A percentile compares a stretch with the other conserved stretches of the same genome.
Conservation (phyloP, 2,888 invertebrate genomes). For the Axea sp. region DNA sequence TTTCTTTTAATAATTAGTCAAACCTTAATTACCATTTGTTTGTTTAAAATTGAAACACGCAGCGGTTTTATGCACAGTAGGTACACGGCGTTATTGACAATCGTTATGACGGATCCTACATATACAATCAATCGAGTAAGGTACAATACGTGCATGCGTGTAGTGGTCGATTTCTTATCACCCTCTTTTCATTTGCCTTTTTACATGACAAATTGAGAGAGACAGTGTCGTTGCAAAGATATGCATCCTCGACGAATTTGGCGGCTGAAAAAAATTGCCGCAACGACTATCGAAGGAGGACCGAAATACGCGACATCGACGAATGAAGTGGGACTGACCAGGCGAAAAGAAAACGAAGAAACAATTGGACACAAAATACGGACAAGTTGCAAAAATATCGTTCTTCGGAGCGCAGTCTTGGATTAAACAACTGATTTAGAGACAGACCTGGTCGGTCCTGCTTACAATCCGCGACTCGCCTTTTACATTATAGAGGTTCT, state of each 20-base stretch:
- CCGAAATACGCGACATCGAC: constrained; percentile 4
- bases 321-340: not conserved
- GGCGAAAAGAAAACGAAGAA: constrained; percentile 1
- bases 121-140: constrained; percentile 71
- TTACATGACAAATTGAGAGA: constrained; percentile 14
- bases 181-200: constrained; percentile 16
- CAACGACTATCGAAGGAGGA: constrained; percentile 25
- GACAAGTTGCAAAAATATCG: constrained; percentile 45
- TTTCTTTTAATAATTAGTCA: constrained; percentile 25
- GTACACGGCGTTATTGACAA: constrained; percentile 74
- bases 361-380: constrained; percentile 21
- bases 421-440: constrained; percentile 7
- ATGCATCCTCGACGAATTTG: constrained; percentile 52
- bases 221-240: constrained; percentile 56
- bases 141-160: constrained; percentile 73
- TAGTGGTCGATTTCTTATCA: constrained; percentile 8
- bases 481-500: constrained; percentile 72
- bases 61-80: constrained; percentile 62
- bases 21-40: constrained; percentile 22
- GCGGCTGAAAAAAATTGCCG: constrained; percentile 9
- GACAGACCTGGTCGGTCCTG: not conserved
- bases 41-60: constrained; percentile 28
- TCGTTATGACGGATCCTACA: constrained; percentile 74
- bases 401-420: constrained; percentile 35
- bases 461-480: constrained; percentile 2